These are phyloP conservation scores for Amblyraja radiata DNA, from an alignment of 2,797 vertebrate genomes.

Conservation along the genomic window DNA sequence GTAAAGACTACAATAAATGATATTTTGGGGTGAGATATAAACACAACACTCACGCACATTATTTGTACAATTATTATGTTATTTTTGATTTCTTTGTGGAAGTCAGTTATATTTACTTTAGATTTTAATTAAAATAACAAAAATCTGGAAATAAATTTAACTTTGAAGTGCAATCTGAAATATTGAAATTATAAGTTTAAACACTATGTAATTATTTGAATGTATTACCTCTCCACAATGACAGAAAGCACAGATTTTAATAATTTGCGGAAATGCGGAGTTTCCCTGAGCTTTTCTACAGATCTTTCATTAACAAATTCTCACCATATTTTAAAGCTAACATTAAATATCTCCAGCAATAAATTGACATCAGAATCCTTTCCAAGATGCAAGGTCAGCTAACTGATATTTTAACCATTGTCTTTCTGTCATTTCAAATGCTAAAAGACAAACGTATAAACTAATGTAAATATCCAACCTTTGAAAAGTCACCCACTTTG, in stretches of 20 bases:
- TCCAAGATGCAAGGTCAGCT: not conserved
- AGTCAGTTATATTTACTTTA: not conserved
- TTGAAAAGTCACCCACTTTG: not conserved
- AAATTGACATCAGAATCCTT: not conserved
- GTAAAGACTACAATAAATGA: conserved; percentile 47
- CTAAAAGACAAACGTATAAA: not conserved
- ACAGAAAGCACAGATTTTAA: not conserved
- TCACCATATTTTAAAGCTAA: not conserved
- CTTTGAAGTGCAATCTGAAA: not conserved
- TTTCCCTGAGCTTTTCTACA: not conserved
- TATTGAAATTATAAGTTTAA: not conserved
- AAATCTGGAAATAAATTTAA: not conserved
- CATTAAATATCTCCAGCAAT: not conserved
- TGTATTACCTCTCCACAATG: not conserved
- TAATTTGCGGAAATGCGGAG: not conserved
- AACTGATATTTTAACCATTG: not conserved
- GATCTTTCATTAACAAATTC: not conserved
- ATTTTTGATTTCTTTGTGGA: no score
- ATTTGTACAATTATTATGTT: no score
- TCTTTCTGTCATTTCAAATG: not conserved
- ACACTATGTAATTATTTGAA: not conserved
- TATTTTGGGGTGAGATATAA: not conserved
- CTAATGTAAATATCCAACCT: no score
- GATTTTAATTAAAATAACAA: not conserved
- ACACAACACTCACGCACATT: no score